Evolutionary conservation across 1,140 invertebrate genomes (phyloP), one percentile per base, ranked within the genome.

Genomic region (Lucilia cuprina): DNA sequence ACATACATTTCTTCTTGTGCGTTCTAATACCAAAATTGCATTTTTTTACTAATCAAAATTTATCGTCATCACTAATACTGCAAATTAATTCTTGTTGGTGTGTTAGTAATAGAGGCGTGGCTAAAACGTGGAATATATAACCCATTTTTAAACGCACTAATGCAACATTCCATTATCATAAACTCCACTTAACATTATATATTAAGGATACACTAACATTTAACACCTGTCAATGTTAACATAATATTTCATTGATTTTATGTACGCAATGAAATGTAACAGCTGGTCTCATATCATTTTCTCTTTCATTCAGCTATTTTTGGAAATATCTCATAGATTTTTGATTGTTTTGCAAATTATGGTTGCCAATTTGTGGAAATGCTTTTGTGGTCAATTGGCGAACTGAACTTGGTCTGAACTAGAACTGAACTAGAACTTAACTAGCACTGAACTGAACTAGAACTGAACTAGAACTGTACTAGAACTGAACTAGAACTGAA

Each of bases 101-200:
- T 70, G 65, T 70, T 70, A 70, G 65, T 70, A 70, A 70, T 70
- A 70, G 65, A 70, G 65, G 65, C 65, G 65, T 70, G 65, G 65
- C 17, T n/a, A 60, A n/a, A 34, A 49, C 41, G 35, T 49, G 41
- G 77, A 49, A n/a, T 80, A 19, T 49, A 49, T 19, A 49, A 41
- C 14, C 25, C 7, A n/a, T 19, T 82, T 12, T 60, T 30, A 25
- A 30, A 60, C 34, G 25, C 82, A 80, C 77, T n/a, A 10, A 25
- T 80, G n/a, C 7, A 19, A 70, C 8, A 25, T 21, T 21, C 25
- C n/a, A 21, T 70, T 5, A 21, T 70, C 55, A 60, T 21, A 21
- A 41, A 8, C 5, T 70, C 25, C n/a, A n/a, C n/a, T 70, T 70
- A 70, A 25, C n/a, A 70, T 21, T 19, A 21, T 4, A 12, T 17